Base-by-base conservation (phyloP, 2,888 invertebrate species). In the Cyrtodaria siliqua region DNA sequence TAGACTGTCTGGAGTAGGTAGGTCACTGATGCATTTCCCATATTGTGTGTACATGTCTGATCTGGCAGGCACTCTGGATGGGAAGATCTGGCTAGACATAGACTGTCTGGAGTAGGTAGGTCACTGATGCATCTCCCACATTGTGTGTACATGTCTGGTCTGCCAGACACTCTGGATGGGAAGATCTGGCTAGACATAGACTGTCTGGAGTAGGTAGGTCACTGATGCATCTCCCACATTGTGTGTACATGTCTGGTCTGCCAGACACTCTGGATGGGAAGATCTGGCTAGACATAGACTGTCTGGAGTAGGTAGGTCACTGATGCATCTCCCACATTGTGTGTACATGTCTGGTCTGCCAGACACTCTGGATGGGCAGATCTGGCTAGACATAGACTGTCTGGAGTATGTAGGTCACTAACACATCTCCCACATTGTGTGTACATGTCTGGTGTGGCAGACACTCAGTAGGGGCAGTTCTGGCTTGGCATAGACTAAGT, bases 21-120 rank as follows among this genome's bases (percentile, higher is more conserved):
- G n/a, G n/a, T n/a, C n/a, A n/a, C n/a, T n/a, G n/a, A n/a, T n/a
- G n/a, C n/a, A n/a, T n/a, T n/a, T n/a, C n/a, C 16, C 79, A n/a
- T 20, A 6, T 29, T 33, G 33, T 79, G 88, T 90, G 3, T 88
- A 79, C 60, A 75, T 91, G 70, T 73, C 82, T 24, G 88, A 87
- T 16, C 47, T 90, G 20, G 73, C 83, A 9, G 82, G 84, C 14
- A 77, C 77, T 33, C 68, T 89, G n/a, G 82, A 85, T 12, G 83
- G 73, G 49, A 89, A 89, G 56, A 83, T 83, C 16, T 87, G 88
- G 86, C 69, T 91, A 23, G 89, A 88, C 55, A 50, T 82, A 40
- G 86, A 87, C 8, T 78, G 67, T 29, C 42, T 91, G 16, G 84
- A 86, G 64, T 90, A 91, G 86, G 91, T 91, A 64, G n/a, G n/a